phyloP scores from a whole-genome alignment of 2,888 invertebrate genomes.

The Rosalia funebris region DNA sequence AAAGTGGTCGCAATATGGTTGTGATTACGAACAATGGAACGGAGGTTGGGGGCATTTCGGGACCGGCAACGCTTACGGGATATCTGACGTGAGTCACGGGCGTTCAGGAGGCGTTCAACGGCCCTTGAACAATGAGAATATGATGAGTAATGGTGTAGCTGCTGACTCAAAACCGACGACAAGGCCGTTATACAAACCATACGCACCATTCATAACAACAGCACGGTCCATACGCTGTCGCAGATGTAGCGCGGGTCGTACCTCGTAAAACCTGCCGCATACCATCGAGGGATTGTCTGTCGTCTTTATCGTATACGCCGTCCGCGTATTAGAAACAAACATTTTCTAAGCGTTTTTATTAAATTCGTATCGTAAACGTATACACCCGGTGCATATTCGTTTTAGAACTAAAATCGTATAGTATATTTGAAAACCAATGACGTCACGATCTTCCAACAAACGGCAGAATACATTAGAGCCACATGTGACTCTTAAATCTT shows the following conservation, averaged over 20 bases:
- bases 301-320: too few relatives aligned
- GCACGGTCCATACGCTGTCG: slow-evolving; percentile 10
- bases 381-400: too few relatives aligned
- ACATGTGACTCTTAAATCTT: too few relatives aligned
- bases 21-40: slow-evolving; percentile 35
- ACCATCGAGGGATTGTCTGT: too few relatives aligned
- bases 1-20: slow-evolving; percentile 34
- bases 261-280: too few relatives aligned
- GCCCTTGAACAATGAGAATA: slow-evolving; percentile 59
- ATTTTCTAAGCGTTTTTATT: too few relatives aligned
- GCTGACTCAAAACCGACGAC: slow-evolving; percentile 61
- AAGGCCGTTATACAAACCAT: slow-evolving; percentile 59
- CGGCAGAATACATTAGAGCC: too few relatives aligned
- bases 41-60: slow-evolving; percentile 16
- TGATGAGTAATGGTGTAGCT: slow-evolving; percentile 60
- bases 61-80: slow-evolving; percentile 9
- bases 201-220: slow-evolving; percentile 48
- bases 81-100: slow-evolving; percentile 44
- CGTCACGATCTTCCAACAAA: too few relatives aligned
- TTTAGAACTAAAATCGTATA: too few relatives aligned
- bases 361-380: too few relatives aligned
- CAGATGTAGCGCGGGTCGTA: slow-evolving; percentile 7
- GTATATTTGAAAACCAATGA: too few relatives aligned
- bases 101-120: slow-evolving; percentile 53
- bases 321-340: too few relatives aligned